phyloP scores from a whole-genome alignment of 2,113 vertebrate genomes.

The Tricholaema leucomelas region DNA sequence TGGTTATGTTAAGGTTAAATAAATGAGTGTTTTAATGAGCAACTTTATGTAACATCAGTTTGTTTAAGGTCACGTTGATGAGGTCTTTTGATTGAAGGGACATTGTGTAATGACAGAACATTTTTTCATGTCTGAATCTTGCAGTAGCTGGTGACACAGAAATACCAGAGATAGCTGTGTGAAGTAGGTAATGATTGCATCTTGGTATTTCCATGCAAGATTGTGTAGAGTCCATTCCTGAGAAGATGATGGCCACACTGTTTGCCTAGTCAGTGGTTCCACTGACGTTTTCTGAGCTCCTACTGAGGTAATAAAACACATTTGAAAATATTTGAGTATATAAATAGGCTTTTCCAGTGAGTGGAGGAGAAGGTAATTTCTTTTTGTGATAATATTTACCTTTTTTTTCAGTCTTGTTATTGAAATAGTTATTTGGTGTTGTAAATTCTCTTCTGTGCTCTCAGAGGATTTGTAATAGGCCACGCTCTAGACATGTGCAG shows the following conservation, averaged over 20 bases:
- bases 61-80: slow-evolving; percentile 11
- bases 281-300: neutral
- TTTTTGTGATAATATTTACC: neutral
- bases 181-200: slow-evolving; percentile 46
- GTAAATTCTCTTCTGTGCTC: neutral
- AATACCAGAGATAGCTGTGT: slow-evolving; percentile 42
- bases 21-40: neutral
- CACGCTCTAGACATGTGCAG: neutral
- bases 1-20: slow-evolving; percentile 11
- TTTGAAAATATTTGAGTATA: slow-evolving; percentile 1
- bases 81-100: slow-evolving; percentile 25
- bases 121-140: slow-evolving; percentile 48
- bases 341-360: neutral
- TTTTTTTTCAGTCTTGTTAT: slow-evolving; percentile 9
- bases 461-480: neutral
- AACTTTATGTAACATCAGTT: slow-evolving; percentile 20
- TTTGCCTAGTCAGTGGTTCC: neutral
- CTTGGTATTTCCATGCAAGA: slow-evolving; percentile 18
- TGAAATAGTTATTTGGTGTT: neutral
- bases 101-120: slow-evolving; percentile 43
- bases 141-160: slow-evolving; percentile 35
- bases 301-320: slow-evolving; percentile 6
- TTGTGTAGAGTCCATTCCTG: neutral
- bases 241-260: neutral
- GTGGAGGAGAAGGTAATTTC: neutral